phyloP scores from a whole-genome alignment of 1,140 invertebrate genomes.

The Radopholus similis region DNA sequence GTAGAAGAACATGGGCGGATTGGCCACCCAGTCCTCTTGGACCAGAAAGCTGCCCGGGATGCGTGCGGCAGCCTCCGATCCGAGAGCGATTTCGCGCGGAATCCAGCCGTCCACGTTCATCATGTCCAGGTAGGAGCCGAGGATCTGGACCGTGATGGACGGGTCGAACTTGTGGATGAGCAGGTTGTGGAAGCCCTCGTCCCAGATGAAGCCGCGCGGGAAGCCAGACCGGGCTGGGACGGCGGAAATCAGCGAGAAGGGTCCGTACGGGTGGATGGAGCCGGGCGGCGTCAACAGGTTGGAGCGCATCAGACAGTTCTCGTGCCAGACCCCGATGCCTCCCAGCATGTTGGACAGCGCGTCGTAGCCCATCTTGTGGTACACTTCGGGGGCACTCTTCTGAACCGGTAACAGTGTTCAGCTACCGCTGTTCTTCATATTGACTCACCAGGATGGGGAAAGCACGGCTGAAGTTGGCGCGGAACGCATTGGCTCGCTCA shows the following conservation, averaged over 20 bases:
- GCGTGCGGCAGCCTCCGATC: constrained; percentile 71
- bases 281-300: constrained; percentile 65
- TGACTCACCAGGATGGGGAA: constrained; percentile 6
- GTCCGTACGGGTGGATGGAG: constrained; percentile 73
- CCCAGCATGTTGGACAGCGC: constrained; percentile 90
- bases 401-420: background rate
- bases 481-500: background rate
- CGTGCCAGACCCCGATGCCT: constrained; percentile 69
- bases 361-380: constrained; percentile 7
- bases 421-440: no score
- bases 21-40: constrained; percentile 79
- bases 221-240: constrained; percentile 96
- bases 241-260: constrained; percentile 80
- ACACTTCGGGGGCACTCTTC: background rate
- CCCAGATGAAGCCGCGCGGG: constrained; percentile 95
- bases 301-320: constrained; percentile 61
- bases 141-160: constrained; percentile 62
- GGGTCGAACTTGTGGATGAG: constrained; percentile 83
- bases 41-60: constrained; percentile 87
- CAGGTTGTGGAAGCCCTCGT: constrained; percentile 96
- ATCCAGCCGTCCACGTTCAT: constrained; percentile 98
- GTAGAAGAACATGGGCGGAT: constrained; percentile 57
- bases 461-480: background rate
- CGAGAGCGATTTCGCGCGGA: constrained; percentile 84
- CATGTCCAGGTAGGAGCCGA: constrained; percentile 25